phyloP scores from a whole-genome alignment of 1,140 invertebrate species.

The Drosophila pseudoobscura region DNA sequence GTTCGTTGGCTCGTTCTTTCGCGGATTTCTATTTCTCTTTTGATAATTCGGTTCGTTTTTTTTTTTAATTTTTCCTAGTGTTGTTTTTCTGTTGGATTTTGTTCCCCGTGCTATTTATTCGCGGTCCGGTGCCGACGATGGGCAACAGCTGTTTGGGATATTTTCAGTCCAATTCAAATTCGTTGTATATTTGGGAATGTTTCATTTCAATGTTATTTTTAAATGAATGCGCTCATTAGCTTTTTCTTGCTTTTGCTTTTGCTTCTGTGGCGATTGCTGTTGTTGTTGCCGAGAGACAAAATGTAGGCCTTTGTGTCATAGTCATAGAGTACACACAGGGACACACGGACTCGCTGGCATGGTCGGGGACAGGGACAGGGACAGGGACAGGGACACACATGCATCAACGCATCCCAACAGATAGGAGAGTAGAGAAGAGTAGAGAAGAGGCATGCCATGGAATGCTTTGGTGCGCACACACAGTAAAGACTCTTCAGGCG shows the following conservation, averaged over 20 bases:
- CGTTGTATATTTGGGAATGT: slow-evolving; percentile 53
- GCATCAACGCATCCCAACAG: slow-evolving; percentile 44
- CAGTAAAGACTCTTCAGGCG: not conserved
- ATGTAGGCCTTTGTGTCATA: slow-evolving; percentile 77
- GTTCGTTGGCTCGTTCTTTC: slow-evolving; percentile 10
- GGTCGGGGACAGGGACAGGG: not conserved
- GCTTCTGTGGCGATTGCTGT: slow-evolving; percentile 17
- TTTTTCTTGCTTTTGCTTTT: slow-evolving; percentile 25
- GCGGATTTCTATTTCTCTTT: slow-evolving; percentile 26
- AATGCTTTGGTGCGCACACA: slow-evolving; percentile 31
- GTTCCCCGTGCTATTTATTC: slow-evolving; percentile 58
- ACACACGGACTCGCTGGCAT: not conserved
- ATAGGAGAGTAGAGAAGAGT: slow-evolving; percentile 8
- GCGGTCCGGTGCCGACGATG: slow-evolving; percentile 62
- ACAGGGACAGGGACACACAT: slow-evolving; percentile 1
- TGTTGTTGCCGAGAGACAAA: slow-evolving; percentile 36
- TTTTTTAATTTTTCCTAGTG: slow-evolving; percentile 41
- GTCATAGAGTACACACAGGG: slow-evolving; percentile 31
- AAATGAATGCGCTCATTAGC: slow-evolving; percentile 78
- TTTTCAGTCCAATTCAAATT: slow-evolving; percentile 69
- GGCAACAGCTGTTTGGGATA: slow-evolving; percentile 81
- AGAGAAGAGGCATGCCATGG: slow-evolving; percentile 1
- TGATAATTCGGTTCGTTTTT: slow-evolving; percentile 35
- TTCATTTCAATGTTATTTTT: slow-evolving; percentile 78
- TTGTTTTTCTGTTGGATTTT: slow-evolving; percentile 36